These are phyloP conservation scores for Hyperopisus bebe DNA, from an alignment of 2,113 vertebrate species.

Conservation along the genomic window DNA sequence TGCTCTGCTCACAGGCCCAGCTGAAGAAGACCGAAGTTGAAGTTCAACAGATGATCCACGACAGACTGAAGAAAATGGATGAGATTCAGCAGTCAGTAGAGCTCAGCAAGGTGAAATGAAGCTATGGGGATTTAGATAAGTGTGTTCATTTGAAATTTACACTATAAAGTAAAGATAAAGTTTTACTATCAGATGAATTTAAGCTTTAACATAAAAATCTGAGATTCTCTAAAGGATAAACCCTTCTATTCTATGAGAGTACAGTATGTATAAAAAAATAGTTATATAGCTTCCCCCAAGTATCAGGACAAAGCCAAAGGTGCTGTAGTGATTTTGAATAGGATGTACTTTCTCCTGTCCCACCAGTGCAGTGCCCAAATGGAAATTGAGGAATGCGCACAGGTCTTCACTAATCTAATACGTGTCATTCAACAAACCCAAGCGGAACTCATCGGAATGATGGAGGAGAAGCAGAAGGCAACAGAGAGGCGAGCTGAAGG, in stretches of 20 bases:
- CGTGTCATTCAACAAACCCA: slow-evolving; percentile 55
- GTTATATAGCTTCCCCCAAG: neutral
- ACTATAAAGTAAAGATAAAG: neutral
- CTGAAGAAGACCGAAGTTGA: slow-evolving; percentile 60
- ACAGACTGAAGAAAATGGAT: slow-evolving; percentile 57
- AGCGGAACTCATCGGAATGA: slow-evolving; percentile 50
- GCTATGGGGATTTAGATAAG: neutral
- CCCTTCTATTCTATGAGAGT: neutral
- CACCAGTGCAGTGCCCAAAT: slow-evolving; percentile 52
- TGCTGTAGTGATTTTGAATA: neutral
- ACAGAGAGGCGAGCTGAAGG: slow-evolving; percentile 46
- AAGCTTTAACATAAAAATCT: neutral
- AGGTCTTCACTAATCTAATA: slow-evolving; percentile 56
- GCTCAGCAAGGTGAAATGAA: slow-evolving; percentile 54
- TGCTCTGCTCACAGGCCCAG: slow-evolving; percentile 44
- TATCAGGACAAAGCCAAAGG: neutral
- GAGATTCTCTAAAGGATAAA: neutral
- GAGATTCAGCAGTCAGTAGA: slow-evolving; percentile 56
- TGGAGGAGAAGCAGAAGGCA: slow-evolving; percentile 59
- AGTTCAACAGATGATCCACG: slow-evolving; percentile 65
- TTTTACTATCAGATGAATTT: neutral
- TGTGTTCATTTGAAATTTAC: neutral
- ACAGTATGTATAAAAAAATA: neutral
- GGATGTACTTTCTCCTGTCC: neutral
- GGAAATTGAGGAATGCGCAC: slow-evolving; percentile 55